Base-by-base conservation (phyloP, 2,113 vertebrate species). In the Oreochromis spilurus region DNA sequence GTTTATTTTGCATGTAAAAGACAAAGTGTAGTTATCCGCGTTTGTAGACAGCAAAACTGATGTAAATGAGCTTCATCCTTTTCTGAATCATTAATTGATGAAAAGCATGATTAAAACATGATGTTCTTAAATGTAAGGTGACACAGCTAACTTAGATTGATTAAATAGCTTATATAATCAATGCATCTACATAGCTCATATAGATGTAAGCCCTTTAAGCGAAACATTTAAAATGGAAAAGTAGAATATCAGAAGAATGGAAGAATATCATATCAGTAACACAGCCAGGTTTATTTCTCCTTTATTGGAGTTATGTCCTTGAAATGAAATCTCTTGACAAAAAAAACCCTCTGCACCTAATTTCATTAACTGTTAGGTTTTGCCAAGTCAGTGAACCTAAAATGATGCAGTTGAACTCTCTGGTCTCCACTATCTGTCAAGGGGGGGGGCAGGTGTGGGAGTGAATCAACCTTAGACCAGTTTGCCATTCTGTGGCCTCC, bases 361-460 rank as follows among this genome's bases (percentile, higher is more conserved):
- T 94, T 93, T 93, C 84, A 95, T 95, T 95, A 96, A 95, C 94
- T 7, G 60, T 31, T 58, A 38, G 82, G 72, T 94, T 95, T 94
- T 94, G 93, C 94, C 88, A 91, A 95, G 91, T 95, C 94, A 86
- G 93, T 95, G 94, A 95, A 93, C 93, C 94, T 92, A 92, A 93
- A 94, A 92, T 83, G 87, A 95, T 89, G 90, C 88, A 79, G 87
- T 91, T 94, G 92, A 95, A 94, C 93, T 93, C 81, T 77, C 70
- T 77, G 89, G 86, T 91, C 86, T 89, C 87, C 82, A 26, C 83
- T 72, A 60, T 84, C 83, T 58, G 88, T 86, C 62, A 26, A 16
- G 4, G 5, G 1, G 82, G 83, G 83, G 31, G 36, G 21, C 17
- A 17, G 34, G 62, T 17, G 36, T 43, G 79, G 21, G 40, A 67